Percentiles rank a stretch among this genome's conserved stretches.
phyloP scores from a whole-genome alignment of 2,113 vertebrate genomes.

The Cheilinus undulatus region DNA sequence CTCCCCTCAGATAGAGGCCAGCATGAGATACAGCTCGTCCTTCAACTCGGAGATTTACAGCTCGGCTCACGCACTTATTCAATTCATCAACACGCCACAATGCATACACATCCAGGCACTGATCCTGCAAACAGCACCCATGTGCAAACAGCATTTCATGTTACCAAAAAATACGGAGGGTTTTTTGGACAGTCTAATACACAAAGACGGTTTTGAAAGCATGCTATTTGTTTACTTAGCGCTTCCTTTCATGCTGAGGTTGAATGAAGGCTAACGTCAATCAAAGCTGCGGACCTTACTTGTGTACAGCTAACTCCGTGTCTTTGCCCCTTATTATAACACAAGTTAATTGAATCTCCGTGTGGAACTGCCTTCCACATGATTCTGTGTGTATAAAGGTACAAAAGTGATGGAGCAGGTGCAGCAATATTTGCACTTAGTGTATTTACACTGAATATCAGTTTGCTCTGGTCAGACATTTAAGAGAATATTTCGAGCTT shows the following conservation, averaged over 20 bases:
- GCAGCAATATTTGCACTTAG: slow-evolving; percentile 81
- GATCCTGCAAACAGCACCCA: slow-evolving; percentile 44
- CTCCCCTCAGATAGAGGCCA: slow-evolving; percentile 60
- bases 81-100: slow-evolving; percentile 75
- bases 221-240: slow-evolving; percentile 78
- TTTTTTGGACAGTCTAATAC: slow-evolving; percentile 57
- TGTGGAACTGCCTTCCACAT: slow-evolving; percentile 75
- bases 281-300: slow-evolving; percentile 76
- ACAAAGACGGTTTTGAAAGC: slow-evolving; percentile 65
- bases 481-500: slow-evolving; percentile 77
- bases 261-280: slow-evolving; percentile 81
- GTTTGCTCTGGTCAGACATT: slow-evolving; percentile 79
- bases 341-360: slow-evolving; percentile 86
- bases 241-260: slow-evolving; percentile 77
- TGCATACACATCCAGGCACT: slow-evolving; percentile 65
- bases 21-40: slow-evolving; percentile 74
- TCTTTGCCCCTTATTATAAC: slow-evolving; percentile 82
- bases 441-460: slow-evolving; percentile 80
- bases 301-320: slow-evolving; percentile 75
- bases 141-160: slow-evolving; percentile 60
- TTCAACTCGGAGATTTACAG: slow-evolving; percentile 81
- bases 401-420: slow-evolving; percentile 83
- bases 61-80: slow-evolving; percentile 72
- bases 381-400: slow-evolving; percentile 72
- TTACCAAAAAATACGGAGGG: slow-evolving; percentile 42